Conservation (phyloP, 2,888 invertebrate genomes). For the Hyppa rectilinea region DNA sequence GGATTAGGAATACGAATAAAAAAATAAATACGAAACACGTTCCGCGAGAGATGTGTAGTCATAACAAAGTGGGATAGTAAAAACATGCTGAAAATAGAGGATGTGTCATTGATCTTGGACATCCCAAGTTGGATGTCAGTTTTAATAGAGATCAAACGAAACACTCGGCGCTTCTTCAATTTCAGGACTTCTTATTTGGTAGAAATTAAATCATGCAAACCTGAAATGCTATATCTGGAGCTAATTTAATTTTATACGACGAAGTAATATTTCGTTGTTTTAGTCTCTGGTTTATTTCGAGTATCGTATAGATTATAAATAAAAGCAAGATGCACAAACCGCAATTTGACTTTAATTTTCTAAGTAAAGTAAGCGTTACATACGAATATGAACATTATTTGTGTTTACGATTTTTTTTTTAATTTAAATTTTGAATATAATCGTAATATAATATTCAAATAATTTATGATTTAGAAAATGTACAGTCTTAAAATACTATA, state of each 20-base stretch:
- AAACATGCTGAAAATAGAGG: conserved; percentile 47
- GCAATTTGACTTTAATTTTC: background rate
- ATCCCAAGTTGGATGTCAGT: conserved; percentile 33
- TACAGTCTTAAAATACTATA: too few relatives aligned
- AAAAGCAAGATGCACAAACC: background rate
- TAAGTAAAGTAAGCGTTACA: too few relatives aligned
- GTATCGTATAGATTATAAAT: background rate
- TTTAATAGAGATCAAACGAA: conserved; percentile 52
- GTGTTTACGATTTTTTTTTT: too few relatives aligned
- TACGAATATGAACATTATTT: background rate
- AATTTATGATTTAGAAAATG: too few relatives aligned
- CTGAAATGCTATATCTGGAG: conserved; percentile 25
- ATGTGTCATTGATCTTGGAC: conserved; percentile 54
- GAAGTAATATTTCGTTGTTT: background rate
- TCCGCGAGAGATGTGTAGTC: conserved; percentile 32
- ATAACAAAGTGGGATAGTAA: conserved; percentile 42
- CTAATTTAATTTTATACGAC: conserved; percentile 31
- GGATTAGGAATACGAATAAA: conserved; percentile 33
- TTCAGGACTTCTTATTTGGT: conserved; percentile 45
- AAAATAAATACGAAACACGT: conserved; percentile 24
- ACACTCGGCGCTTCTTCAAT: conserved; percentile 1
- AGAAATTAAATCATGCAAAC: conserved; percentile 40
- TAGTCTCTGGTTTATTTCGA: conserved; percentile 24
- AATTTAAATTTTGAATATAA: too few relatives aligned
- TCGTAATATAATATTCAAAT: too few relatives aligned